A percentile compares a stretch with the other conserved stretches of the same genome.
phyloP scores from a whole-genome alignment of 2,797 vertebrate species.

The Falco cherrug region DNA sequence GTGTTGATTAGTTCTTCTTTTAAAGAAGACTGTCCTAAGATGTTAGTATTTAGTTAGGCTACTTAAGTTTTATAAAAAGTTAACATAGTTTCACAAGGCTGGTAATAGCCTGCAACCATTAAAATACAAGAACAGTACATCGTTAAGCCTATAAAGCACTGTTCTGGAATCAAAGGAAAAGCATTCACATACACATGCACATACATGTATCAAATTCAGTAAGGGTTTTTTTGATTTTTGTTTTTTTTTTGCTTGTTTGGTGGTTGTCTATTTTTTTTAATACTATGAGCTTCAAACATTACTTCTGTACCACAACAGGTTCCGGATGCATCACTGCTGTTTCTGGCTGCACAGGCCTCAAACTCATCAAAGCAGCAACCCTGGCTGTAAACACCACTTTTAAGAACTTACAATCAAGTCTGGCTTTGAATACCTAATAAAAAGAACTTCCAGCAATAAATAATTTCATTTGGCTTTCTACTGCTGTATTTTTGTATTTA shows the following conservation, averaged over 20 bases:
- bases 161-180: not conserved
- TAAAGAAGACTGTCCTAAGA: not conserved
- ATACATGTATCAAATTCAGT: not conserved
- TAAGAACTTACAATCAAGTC: not conserved
- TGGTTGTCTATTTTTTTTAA: not conserved
- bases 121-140: not conserved
- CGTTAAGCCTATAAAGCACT: not conserved
- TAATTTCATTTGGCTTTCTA: not conserved
- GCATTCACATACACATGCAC: not conserved
- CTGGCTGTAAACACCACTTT: not conserved
- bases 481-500: not conserved
- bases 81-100: not conserved
- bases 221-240: no score
- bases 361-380: not conserved
- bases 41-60: not conserved
- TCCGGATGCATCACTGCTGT: not conserved
- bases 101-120: not conserved
- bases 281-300: not conserved
- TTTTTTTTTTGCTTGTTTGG: no score
- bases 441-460: not conserved
- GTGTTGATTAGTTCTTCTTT: not conserved
- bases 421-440: not conserved
- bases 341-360: not conserved
- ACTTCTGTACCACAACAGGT: not conserved
- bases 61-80: not conserved